A percentile compares a stretch with the other conserved stretches of the same genome.
Conservation (phyloP, 23 tunicate genomes). For the Ciona savignyi region DNA sequence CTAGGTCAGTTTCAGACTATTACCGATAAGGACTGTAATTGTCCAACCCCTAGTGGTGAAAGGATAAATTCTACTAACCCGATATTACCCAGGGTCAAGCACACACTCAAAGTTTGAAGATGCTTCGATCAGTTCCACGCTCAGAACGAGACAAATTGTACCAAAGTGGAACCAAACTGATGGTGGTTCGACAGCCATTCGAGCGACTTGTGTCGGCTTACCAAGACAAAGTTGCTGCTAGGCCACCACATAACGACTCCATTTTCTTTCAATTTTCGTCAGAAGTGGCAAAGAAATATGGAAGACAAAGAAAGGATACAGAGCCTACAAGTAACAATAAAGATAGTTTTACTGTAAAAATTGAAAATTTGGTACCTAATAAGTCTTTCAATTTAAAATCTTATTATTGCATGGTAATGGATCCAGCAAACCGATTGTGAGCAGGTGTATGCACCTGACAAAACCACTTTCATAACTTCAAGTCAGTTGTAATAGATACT, state of each 20-base stretch:
- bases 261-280: conserved; percentile 23
- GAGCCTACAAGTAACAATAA: too few relatives aligned
- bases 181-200: conserved; percentile 49
- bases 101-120: conserved; percentile 1
- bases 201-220: too few relatives aligned
- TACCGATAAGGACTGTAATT: too few relatives aligned
- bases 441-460: too few relatives aligned
- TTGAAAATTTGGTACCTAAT: not conserved
- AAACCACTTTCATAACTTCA: too few relatives aligned
- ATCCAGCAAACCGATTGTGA: not conserved
- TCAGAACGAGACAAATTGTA: not conserved
- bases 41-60: not conserved
- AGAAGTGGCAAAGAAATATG: conserved; percentile 39
- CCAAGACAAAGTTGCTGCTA: conserved; percentile 39
- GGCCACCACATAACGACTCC: not conserved
- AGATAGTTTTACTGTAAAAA: too few relatives aligned
- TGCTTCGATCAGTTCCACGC: not conserved
- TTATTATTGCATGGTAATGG: not conserved
- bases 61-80: not conserved
- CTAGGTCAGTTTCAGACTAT: not conserved
- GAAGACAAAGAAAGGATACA: conserved; percentile 15
- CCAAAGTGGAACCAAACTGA: conserved; percentile 6
- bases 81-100: conserved; percentile 18
- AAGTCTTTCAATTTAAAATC: not conserved
- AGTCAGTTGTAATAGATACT: too few relatives aligned